Conservation (phyloP, 2,888 invertebrate genomes). For the Strigamia crassipes region DNA sequence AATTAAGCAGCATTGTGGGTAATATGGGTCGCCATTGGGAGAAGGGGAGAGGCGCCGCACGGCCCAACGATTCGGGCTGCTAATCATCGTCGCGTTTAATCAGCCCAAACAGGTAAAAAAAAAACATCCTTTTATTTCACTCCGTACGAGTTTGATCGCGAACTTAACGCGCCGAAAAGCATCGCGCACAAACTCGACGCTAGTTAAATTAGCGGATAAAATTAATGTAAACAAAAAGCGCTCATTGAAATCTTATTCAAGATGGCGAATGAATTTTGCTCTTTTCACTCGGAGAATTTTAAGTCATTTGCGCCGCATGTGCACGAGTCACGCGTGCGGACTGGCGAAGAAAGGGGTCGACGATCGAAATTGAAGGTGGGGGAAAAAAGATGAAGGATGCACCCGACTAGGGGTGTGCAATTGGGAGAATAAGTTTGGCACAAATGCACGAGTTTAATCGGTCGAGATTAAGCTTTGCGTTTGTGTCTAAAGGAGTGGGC, state of each 20-base stretch:
- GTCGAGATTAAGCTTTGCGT: conserved; percentile 28
- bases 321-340: not conserved
- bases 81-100: conserved; percentile 28
- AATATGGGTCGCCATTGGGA: conserved; percentile 42
- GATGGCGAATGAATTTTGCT: conserved; percentile 42
- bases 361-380: not conserved
- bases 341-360: not conserved
- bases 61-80: conserved; percentile 42
- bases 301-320: conserved; percentile 8
- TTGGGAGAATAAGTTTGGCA: not conserved
- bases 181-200: not conserved
- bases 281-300: conserved; percentile 26
- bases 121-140: conserved; percentile 15
- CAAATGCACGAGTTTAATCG: conserved; percentile 18
- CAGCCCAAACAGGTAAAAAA: conserved; percentile 38
- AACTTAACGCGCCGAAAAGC: not conserved
- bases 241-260: conserved; percentile 42
- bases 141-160: not conserved
- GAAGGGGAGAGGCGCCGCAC: conserved; percentile 40
- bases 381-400: not conserved
- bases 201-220: conserved; percentile 32
- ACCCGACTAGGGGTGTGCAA: not conserved
- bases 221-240: conserved; percentile 42
- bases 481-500: conserved; percentile 40
- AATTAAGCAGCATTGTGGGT: conserved; percentile 34